Conservation (phyloP, 1,140 invertebrate species). For the Drosophila biarmipes region DNA sequence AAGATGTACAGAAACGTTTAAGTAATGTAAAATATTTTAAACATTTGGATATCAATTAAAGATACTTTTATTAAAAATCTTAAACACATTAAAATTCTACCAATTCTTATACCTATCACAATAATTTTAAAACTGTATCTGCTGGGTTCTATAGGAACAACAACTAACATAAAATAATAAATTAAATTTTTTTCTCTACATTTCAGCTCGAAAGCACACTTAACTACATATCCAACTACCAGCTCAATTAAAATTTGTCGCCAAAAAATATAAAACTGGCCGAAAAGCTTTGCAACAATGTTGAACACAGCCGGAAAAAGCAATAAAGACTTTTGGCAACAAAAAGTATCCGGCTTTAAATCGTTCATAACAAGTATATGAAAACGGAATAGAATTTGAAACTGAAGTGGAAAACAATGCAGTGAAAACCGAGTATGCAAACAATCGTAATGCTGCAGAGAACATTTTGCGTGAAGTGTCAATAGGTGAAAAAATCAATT, state of each 20-base stretch:
- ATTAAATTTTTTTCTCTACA: background rate
- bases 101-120: no score
- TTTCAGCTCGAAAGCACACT: constrained; percentile 20
- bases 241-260: constrained; percentile 35
- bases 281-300: constrained; percentile 45
- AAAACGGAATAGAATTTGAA: constrained; percentile 32
- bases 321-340: constrained; percentile 49
- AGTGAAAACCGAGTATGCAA: constrained; percentile 11
- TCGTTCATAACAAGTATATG: constrained; percentile 48
- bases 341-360: constrained; percentile 27
- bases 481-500: constrained; percentile 45
- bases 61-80: no score
- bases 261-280: background rate
- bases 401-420: background rate
- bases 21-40: background rate
- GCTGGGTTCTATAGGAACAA: no score
- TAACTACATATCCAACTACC: constrained; percentile 33
- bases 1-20: background rate
- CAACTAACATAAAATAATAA: background rate
- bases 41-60: no score
- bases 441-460: background rate
- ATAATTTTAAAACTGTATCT: no score
- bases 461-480: constrained; percentile 32
- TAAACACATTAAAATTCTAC: no score
- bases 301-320: constrained; percentile 35